phyloP scores from a whole-genome alignment of 2,113 vertebrate genomes.

The Etheostoma cragini region DNA sequence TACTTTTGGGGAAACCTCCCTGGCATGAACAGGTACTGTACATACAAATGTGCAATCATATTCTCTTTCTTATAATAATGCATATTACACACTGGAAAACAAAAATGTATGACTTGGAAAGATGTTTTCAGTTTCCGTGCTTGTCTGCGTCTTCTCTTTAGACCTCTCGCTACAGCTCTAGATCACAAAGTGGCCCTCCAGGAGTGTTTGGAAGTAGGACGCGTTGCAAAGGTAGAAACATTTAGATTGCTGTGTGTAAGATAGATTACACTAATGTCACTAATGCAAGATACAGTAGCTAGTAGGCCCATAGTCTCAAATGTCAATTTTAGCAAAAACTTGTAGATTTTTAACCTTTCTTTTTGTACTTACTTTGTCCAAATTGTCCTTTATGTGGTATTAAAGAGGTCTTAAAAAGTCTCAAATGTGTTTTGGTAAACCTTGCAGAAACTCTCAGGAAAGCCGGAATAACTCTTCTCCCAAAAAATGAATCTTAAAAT shows the following conservation, averaged over 20 bases:
- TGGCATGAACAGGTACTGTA: conserved; percentile 92
- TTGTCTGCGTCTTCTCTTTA: conserved; percentile 53
- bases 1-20: conserved; percentile 98
- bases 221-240: conserved; percentile 86
- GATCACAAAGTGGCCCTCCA: conserved; percentile 87
- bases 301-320: background rate
- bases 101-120: background rate
- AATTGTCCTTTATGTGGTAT: background rate
- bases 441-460: background rate
- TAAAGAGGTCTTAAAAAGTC: background rate
- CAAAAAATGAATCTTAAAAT: too few species aligned
- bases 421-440: background rate
- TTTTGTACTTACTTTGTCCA: background rate
- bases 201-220: conserved; percentile 89
- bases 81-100: background rate
- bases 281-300: background rate
- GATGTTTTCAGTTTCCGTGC: background rate
- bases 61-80: background rate
- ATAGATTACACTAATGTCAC: background rate
- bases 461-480: too few species aligned
- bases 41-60: background rate
- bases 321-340: background rate
- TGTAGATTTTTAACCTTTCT: too few species aligned
- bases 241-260: background rate
- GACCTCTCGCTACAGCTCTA: conserved; percentile 84